Evolutionary conservation across 1,140 invertebrate species (phyloP).

Genomic region (Calliphora vicina): DNA sequence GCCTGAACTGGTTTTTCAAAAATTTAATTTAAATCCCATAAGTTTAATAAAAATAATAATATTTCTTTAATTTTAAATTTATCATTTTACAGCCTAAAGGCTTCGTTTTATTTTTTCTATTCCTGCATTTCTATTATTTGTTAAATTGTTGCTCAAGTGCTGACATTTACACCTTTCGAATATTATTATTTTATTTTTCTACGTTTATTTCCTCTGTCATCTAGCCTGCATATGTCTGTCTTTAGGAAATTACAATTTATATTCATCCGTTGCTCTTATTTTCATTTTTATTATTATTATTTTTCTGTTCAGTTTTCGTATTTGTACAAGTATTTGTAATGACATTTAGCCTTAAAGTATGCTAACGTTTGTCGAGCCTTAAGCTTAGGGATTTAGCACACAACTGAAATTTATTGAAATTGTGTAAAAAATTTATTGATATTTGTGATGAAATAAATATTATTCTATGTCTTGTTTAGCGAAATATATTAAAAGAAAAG

Average conservation of each 20-base stretch:
- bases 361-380: neutral
- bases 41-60: neutral
- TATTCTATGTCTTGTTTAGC: too few relatives aligned
- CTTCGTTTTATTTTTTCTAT: neutral
- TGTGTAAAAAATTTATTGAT: neutral
- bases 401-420: conserved; percentile 4
- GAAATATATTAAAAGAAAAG: too few relatives aligned
- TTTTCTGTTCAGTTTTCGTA: neutral
- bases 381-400: neutral
- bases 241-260: conserved; percentile 4
- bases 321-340: neutral
- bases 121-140: neutral
- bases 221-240: neutral
- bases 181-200: neutral
- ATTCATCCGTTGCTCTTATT: neutral
- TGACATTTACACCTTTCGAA: neutral
- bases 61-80: neutral
- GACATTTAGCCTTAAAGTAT: conserved; percentile 13
- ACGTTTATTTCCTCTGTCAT: neutral
- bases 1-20: neutral
- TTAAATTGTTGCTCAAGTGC: neutral
- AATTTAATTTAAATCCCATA: neutral
- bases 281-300: neutral
- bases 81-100: neutral
- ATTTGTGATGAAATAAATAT: neutral